These are phyloP conservation scores for Turritopsis rubra DNA, from an alignment of 30 jellyfish, hydroid and myxozoan genomes.

Conservation along the genomic window DNA sequence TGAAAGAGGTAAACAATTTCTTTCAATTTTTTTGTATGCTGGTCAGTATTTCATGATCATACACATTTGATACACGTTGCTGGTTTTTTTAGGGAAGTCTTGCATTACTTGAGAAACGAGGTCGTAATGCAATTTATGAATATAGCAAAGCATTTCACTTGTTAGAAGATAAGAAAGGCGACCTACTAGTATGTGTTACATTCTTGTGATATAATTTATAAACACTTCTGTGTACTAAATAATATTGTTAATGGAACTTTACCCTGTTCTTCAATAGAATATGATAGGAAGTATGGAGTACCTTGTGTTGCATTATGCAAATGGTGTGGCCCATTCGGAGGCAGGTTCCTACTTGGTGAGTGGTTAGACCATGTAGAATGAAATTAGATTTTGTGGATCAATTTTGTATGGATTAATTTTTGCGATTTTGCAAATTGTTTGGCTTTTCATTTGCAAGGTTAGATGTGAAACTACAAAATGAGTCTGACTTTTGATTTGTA, in stretches of 20 bases:
- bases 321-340: slow-evolving; percentile 47
- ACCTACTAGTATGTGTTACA: not conserved
- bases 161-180: not conserved
- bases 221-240: not conserved
- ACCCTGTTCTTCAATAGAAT: not conserved
- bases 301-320: slow-evolving; percentile 25
- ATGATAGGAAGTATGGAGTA: not conserved
- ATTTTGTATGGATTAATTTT: too few relatives aligned
- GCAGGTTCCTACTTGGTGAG: slow-evolving; percentile 40
- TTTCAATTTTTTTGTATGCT: not conserved
- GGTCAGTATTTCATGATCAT: not conserved
- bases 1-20: slow-evolving; percentile 7
- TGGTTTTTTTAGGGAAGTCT: slow-evolving; percentile 20
- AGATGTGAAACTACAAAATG: not conserved
- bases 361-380: too few relatives aligned
- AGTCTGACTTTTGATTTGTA: not conserved
- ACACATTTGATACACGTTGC: too few relatives aligned
- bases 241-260: too few relatives aligned
- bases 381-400: too few relatives aligned
- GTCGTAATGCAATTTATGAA: slow-evolving; percentile 4
- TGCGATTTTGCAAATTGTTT: too few relatives aligned
- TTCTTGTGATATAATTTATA: not conserved
- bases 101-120: slow-evolving; percentile 3
- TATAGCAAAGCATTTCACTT: slow-evolving; percentile 5
- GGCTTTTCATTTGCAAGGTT: too few relatives aligned